A percentile compares a stretch with the other conserved stretches of the same genome.
phyloP scores from a whole-genome alignment of 2,113 vertebrate species.

The Microcebus tavaratra region DNA sequence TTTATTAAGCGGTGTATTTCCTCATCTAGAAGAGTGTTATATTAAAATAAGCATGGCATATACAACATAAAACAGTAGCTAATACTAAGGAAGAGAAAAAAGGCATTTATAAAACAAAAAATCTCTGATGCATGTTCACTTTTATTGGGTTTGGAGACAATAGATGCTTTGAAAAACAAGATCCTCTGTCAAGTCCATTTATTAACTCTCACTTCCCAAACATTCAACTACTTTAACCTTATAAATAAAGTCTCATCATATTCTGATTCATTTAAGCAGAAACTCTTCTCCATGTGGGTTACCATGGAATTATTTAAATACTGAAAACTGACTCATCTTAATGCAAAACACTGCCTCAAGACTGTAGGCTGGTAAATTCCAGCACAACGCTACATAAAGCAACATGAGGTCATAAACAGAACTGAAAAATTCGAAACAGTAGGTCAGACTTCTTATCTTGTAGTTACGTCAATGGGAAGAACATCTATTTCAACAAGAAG shows the following conservation, averaged over 20 bases:
- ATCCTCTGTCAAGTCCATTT: conserved; percentile 8
- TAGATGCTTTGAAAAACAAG: not conserved
- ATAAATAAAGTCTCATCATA: not conserved
- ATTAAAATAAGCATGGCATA: not conserved
- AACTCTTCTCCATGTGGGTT: not conserved
- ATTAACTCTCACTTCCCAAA: conserved; percentile 47
- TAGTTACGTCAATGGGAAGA: not conserved
- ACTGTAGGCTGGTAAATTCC: not conserved
- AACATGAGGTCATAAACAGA: not conserved
- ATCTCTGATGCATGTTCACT: not conserved
- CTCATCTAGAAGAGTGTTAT: not conserved
- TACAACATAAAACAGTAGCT: not conserved
- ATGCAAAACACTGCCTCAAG: not conserved
- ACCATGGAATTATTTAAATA: not conserved
- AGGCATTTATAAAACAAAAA: not conserved
- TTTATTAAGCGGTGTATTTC: conserved; percentile 29
- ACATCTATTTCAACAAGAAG: conserved; percentile 43
- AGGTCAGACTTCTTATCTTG: conserved; percentile 1
- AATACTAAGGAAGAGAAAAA: not conserved
- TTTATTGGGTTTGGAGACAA: conserved; percentile 19
- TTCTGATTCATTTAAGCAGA: not conserved
- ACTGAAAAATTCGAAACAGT: conserved; percentile 61
- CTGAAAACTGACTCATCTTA: not conserved
- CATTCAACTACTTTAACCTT: not conserved
- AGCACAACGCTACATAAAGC: fast-evolving